Evolutionary conservation across 2,888 invertebrate species (phyloP).

Genomic region (Ypsolopha scabrella): DNA sequence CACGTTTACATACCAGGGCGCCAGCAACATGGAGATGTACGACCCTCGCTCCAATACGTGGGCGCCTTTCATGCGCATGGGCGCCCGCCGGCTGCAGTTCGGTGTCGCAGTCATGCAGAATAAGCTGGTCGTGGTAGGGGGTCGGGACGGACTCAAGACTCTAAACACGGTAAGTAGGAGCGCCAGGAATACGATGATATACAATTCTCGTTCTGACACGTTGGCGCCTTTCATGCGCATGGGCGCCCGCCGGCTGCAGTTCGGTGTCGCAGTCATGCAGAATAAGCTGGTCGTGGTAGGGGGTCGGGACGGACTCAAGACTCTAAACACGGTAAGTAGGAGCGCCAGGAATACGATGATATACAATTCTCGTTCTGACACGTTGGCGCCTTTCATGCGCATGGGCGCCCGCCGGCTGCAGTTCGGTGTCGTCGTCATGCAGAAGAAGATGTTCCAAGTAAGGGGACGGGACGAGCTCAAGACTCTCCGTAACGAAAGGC

Average conservation of each 20-base stretch:
- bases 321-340: conserved; percentile 79
- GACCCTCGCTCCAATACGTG: conserved; percentile 84
- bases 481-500: conserved; percentile 84
- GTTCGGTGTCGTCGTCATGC: conserved; percentile 91
- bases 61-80: conserved; percentile 83
- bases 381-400: conserved; percentile 81
- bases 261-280: conserved; percentile 89
- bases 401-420: conserved; percentile 88
- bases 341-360: conserved; percentile 87
- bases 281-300: conserved; percentile 89
- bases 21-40: conserved; percentile 92
- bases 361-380: conserved; percentile 85
- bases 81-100: conserved; percentile 86
- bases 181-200: conserved; percentile 91
- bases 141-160: conserved; percentile 93
- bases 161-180: conserved; percentile 77
- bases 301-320: conserved; percentile 93
- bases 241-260: conserved; percentile 87
- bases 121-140: conserved; percentile 89
- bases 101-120: conserved; percentile 89
- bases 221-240: conserved; percentile 84
- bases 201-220: conserved; percentile 82
- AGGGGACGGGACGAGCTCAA: conserved; percentile 95
- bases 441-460: conserved; percentile 85
- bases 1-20: conserved; percentile 64